Evolutionary conservation across 2,797 vertebrate genomes (phyloP).

Genomic region (Pagetopsis macropterus): DNA sequence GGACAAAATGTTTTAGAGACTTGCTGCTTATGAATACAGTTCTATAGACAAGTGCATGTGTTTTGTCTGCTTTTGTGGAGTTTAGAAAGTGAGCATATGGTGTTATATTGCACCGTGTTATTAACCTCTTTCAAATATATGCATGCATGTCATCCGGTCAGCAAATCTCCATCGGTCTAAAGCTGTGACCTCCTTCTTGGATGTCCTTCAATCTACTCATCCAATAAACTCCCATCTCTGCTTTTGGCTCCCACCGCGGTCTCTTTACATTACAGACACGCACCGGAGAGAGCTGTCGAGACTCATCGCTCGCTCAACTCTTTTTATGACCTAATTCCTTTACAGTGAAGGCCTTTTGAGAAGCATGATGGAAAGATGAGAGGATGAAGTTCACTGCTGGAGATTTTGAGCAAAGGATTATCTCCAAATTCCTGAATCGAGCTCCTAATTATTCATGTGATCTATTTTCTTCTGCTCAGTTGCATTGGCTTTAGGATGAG

Average conservation of each 20-base stretch:
- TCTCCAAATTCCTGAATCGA: slow-evolving; percentile 51
- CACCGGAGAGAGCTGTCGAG: slow-evolving; percentile 23
- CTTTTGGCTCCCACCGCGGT: slow-evolving; percentile 46
- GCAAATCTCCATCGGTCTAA: slow-evolving; percentile 6
- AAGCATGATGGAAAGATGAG: slow-evolving; percentile 33
- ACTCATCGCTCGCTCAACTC: slow-evolving; percentile 20
- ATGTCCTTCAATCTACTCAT: slow-evolving; percentile 31
- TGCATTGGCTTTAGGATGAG: slow-evolving; percentile 42
- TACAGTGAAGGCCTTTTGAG: slow-evolving; percentile 27
- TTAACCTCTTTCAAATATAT: neutral
- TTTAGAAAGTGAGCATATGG: neutral
- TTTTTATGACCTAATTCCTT: slow-evolving; percentile 52
- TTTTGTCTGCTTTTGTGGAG: neutral
- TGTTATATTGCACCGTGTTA: neutral
- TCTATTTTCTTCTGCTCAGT: slow-evolving; percentile 41
- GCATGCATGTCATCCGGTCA: neutral
- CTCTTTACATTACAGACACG: slow-evolving; percentile 56
- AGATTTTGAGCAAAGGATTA: slow-evolving; percentile 40
- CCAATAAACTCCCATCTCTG: slow-evolving; percentile 21
- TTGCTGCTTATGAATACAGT: neutral
- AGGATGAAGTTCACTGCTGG: slow-evolving; percentile 25
- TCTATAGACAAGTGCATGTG: neutral
- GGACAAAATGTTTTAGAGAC: neutral
- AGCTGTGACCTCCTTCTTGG: slow-evolving; percentile 21
- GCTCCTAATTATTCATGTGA: slow-evolving; percentile 45